A percentile compares a stretch with the other conserved stretches of the same genome.
phyloP scores from a whole-genome alignment of 2,113 vertebrate genomes.

The Larimichthys polyactis region DNA sequence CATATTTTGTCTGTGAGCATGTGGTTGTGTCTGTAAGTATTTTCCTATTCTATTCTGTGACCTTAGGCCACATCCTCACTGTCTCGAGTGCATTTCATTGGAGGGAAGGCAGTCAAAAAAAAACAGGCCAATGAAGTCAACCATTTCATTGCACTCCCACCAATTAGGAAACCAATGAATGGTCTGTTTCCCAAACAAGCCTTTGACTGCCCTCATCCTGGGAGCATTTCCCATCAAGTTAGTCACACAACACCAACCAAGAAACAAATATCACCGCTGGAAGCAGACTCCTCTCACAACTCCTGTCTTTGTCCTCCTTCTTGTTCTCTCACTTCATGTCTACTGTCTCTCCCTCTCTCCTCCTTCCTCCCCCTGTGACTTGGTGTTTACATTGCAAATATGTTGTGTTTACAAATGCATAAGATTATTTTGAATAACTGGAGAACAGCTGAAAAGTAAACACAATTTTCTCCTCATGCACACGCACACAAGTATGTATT shows the following conservation, averaged over 20 bases:
- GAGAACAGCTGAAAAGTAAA: background rate
- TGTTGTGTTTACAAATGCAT: background rate
- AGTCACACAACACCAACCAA: conserved; percentile 57
- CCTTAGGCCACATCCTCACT: conserved; percentile 38
- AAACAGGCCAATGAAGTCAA: conserved; percentile 53
- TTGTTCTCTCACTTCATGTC: conserved; percentile 12
- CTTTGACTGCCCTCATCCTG: conserved; percentile 52
- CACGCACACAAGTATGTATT: background rate
- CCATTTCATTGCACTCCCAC: conserved; percentile 55
- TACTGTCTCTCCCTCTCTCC: background rate
- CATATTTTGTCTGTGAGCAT: background rate
- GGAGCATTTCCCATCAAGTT: conserved; percentile 51
- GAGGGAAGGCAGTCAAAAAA: conserved; percentile 36
- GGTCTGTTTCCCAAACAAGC: conserved; percentile 55
- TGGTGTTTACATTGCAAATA: background rate
- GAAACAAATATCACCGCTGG: conserved; percentile 23
- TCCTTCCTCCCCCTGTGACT: background rate
- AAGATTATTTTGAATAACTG: background rate
- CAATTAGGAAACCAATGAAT: conserved; percentile 66
- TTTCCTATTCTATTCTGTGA: conserved; percentile 34
- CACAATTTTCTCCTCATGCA: background rate
- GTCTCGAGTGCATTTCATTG: conserved; percentile 38
- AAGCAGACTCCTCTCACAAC: conserved; percentile 22
- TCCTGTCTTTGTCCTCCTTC: background rate
- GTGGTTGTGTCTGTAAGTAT: conserved; percentile 13